Conservation (phyloP, 2,797 vertebrate genomes). For the Phrynocephalus guinanensis region DNA sequence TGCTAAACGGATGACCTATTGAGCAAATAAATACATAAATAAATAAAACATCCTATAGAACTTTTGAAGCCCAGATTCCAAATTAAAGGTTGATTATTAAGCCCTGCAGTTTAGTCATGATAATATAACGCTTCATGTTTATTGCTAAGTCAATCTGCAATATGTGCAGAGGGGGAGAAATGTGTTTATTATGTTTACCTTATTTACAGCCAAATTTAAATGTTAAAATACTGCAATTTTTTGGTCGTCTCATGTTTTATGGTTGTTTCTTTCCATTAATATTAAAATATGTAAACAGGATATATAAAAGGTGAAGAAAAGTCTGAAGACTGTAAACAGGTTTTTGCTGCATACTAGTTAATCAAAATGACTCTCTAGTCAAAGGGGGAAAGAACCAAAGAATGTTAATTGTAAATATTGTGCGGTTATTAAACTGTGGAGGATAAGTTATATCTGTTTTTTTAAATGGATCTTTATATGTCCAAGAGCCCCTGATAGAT, state of each 20-base stretch:
- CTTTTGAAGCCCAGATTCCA: slow-evolving; percentile 46
- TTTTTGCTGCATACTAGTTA: slow-evolving; percentile 51
- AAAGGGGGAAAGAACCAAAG: slow-evolving; percentile 31
- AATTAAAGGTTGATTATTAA: slow-evolving; percentile 62
- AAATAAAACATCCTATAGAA: slow-evolving; percentile 17
- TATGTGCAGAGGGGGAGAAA: slow-evolving; percentile 39
- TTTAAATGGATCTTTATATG: slow-evolving; percentile 15
- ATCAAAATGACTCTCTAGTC: slow-evolving; percentile 42
- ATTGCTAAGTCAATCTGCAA: slow-evolving; percentile 51
- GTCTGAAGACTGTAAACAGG: slow-evolving; percentile 50
- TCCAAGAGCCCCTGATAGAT: slow-evolving; percentile 14
- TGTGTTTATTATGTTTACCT: slow-evolving; percentile 40
- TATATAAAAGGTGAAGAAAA: slow-evolving; percentile 51
- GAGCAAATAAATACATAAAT: slow-evolving; percentile 19
- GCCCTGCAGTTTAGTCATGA: slow-evolving; percentile 45
- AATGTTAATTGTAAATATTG: slow-evolving; percentile 37
- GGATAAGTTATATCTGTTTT: slow-evolving; percentile 7
- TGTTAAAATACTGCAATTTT: slow-evolving; percentile 55
- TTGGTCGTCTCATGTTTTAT: slow-evolving; percentile 53
- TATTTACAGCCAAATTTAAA: slow-evolving; percentile 63
- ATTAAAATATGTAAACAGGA: slow-evolving; percentile 60
- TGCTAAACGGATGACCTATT: slow-evolving; percentile 27
- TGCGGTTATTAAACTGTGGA: slow-evolving; percentile 32
- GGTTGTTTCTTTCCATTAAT: slow-evolving; percentile 58
- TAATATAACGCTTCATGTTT: slow-evolving; percentile 57